Conservation (phyloP, 2,888 invertebrate species). For the Eucera pruinosa region DNA sequence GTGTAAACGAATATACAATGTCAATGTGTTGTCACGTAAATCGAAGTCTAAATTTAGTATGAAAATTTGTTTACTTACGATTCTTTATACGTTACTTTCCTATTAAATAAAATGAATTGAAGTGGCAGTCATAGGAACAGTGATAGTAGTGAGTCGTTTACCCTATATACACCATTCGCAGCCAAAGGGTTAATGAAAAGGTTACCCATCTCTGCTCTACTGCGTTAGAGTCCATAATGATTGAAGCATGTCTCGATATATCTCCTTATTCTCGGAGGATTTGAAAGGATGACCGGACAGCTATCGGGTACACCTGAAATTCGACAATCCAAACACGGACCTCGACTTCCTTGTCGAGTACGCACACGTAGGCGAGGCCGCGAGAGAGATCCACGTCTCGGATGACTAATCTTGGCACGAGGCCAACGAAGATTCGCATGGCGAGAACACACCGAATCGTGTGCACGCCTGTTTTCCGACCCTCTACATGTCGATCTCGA, state of each 20-base stretch:
- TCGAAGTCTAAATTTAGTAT: too few relatives aligned
- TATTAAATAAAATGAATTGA: too few relatives aligned
- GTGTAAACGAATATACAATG: too few relatives aligned
- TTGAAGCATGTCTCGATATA: not conserved
- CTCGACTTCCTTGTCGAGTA: conserved; percentile 49
- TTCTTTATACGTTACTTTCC: too few relatives aligned
- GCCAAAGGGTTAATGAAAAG: too few relatives aligned
- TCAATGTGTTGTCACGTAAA: too few relatives aligned
- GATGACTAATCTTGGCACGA: conserved; percentile 73
- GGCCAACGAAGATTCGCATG: conserved; percentile 58
- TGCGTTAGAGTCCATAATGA: too few relatives aligned
- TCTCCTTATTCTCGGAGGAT: conserved; percentile 6
- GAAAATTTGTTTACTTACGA: too few relatives aligned
- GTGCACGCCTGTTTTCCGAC: conserved; percentile 22
- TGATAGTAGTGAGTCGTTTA: too few relatives aligned
- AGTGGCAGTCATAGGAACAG: too few relatives aligned
- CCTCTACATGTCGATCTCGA: conserved; percentile 10
- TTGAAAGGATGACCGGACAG: not conserved
- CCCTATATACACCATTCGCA: too few relatives aligned
- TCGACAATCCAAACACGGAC: conserved; percentile 60
- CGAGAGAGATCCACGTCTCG: conserved; percentile 61
- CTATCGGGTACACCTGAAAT: conserved; percentile 50
- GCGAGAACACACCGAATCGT: conserved; percentile 15
- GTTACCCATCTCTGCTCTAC: too few relatives aligned
- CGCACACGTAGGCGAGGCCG: conserved; percentile 48